phyloP scores from a whole-genome alignment of 2,888 invertebrate species.

The Lycia hirtaria region DNA sequence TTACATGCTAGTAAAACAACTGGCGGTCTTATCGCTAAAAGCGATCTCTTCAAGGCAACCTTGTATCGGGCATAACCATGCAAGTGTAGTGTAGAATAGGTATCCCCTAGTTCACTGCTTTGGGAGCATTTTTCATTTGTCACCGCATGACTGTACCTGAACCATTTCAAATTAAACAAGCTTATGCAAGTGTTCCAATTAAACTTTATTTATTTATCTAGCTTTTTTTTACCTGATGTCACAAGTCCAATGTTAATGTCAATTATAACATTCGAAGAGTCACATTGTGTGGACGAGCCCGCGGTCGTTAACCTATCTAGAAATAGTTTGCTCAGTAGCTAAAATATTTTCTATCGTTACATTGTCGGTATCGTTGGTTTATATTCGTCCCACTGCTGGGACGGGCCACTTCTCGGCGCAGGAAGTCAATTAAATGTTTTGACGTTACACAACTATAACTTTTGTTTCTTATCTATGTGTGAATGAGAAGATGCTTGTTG shows the following conservation, averaged over 20 bases:
- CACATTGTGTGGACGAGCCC: constrained; percentile 31
- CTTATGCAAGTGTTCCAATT: constrained; percentile 26
- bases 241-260: constrained; percentile 40
- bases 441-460: not conserved
- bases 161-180: not conserved
- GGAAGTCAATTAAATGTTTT: not conserved
- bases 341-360: constrained; percentile 34
- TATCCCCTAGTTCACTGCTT: too few species aligned
- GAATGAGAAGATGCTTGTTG: too few species aligned
- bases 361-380: constrained; percentile 23
- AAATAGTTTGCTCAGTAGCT: constrained; percentile 42
- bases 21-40: too few species aligned
- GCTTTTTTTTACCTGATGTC: too few species aligned
- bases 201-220: not conserved
- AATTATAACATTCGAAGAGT: constrained; percentile 35
- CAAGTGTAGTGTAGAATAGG: too few species aligned
- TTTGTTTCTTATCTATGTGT: not conserved
- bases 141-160: not conserved
- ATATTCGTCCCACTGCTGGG: constrained; percentile 27
- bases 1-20: too few species aligned
- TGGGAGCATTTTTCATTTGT: too few species aligned
- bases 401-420: constrained; percentile 12
- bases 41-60: too few species aligned
- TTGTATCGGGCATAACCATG: too few species aligned
- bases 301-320: constrained; percentile 44